Percentiles rank a stretch among this genome's conserved stretches.
Evolutionary conservation across 2,797 vertebrate species (phyloP).

Genomic region (Yasuhikotakia modesta): DNA sequence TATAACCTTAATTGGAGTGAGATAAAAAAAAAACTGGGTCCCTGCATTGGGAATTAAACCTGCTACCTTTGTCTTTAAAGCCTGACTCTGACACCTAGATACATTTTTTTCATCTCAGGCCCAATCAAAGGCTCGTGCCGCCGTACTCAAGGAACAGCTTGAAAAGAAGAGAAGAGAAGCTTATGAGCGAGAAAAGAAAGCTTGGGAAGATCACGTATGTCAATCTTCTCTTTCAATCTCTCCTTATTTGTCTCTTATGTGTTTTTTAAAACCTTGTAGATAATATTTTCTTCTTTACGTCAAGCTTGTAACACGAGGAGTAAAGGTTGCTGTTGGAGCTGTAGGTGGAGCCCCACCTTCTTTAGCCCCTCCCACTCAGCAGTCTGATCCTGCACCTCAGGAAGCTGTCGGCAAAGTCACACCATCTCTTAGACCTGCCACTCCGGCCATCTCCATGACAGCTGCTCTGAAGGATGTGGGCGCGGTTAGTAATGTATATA

Average conservation of each 20-base stretch:
- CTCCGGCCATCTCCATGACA: slow-evolving; percentile 89
- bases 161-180: slow-evolving; percentile 92
- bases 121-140: slow-evolving; percentile 87
- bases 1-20: too few relatives aligned
- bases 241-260: neutral
- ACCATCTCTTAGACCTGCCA: slow-evolving; percentile 66
- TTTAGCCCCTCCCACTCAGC: slow-evolving; percentile 65
- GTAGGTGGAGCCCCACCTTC: slow-evolving; percentile 65
- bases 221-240: neutral
- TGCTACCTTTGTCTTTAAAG: too few relatives aligned
- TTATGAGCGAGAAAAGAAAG: slow-evolving; percentile 87
- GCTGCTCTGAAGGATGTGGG: slow-evolving; percentile 93
- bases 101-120: slow-evolving; percentile 72
- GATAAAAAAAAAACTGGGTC: too few relatives aligned
- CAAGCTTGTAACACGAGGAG: slow-evolving; percentile 82
- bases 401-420: slow-evolving; percentile 74
- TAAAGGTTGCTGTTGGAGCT: slow-evolving; percentile 74
- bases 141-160: slow-evolving; percentile 90
- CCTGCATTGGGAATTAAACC: too few relatives aligned
- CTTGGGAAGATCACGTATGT: slow-evolving; percentile 94
- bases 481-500: slow-evolving; percentile 82
- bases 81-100: too few relatives aligned
- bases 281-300: slow-evolving; percentile 2
- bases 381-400: slow-evolving; percentile 61
- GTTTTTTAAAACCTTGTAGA: neutral